phyloP scores from a whole-genome alignment of 2,888 invertebrate genomes.

The Hypsopygia costalis region DNA sequence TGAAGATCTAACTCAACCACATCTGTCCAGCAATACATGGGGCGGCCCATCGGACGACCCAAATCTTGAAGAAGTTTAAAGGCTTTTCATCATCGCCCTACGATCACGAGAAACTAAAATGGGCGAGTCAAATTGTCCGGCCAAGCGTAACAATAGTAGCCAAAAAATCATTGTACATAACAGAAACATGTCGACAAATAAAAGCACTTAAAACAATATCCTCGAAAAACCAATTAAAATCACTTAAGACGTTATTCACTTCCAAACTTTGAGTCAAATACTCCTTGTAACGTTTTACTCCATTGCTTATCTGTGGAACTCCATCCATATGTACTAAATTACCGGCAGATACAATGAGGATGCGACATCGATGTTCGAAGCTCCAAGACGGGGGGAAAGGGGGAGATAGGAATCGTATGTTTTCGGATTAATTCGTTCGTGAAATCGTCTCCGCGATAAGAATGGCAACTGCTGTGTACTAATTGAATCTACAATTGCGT shows the following conservation, averaged over 20 bases:
- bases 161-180: too few relatives aligned
- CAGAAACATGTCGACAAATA: too few relatives aligned
- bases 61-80: too few relatives aligned
- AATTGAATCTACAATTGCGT: conserved; percentile 79
- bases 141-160: too few relatives aligned
- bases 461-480: conserved; percentile 77
- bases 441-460: conserved; percentile 79
- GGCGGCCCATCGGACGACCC: too few relatives aligned
- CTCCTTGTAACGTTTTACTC: background rate
- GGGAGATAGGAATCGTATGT: conserved; percentile 78
- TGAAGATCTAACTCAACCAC: too few relatives aligned
- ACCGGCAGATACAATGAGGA: conserved; percentile 65
- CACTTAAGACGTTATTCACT: background rate
- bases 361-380: conserved; percentile 55
- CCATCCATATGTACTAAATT: conserved; percentile 70
- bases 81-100: too few relatives aligned
- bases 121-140: too few relatives aligned
- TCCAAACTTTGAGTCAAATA: background rate
- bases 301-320: conserved; percentile 8
- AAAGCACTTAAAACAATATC: too few relatives aligned
- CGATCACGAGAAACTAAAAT: too few relatives aligned
- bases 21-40: too few relatives aligned
- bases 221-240: background rate
- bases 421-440: conserved; percentile 81
- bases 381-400: conserved; percentile 49